Evolutionary conservation across 1,140 invertebrate genomes (phyloP), one percentile per base, ranked within the genome.

Genomic region (Neoseiulus cucumeris): DNA sequence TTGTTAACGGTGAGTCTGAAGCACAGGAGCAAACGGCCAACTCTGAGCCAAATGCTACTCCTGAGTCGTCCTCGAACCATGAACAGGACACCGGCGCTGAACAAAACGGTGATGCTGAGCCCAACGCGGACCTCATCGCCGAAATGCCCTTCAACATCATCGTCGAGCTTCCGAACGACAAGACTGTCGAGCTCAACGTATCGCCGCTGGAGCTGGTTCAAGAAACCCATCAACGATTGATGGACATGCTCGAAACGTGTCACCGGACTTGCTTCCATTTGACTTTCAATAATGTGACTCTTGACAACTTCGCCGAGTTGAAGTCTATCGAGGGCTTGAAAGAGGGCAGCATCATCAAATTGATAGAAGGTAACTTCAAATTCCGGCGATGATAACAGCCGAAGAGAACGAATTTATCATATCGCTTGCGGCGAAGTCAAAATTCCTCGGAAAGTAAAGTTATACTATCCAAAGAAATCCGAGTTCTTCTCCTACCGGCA

Each of bases 201-300:
- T 95, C 91, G 14, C 93, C 90, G 73, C 91, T 94, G 87, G 94
- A 98, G 75, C 77, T 98, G 42, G 92, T 98, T 0, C 94, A 98
- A 80, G 95, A 98, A 80, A 95, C 98, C 64, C 92, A 97, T 75
- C 93, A 97, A 76, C 79, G 97, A 64, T 77, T 98, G 7, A 95
- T 97, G 89, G 94, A 98, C 74, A 80, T 92, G 39, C 93, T 98
- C 76, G 93, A 98, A 73, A 96, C 92, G 0, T 98, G 94, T 73
- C 93, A 95, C 72, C 80, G 93, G 28, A 98, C 95, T 1, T 98
- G 94, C 74, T 98, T 98, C 75, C 94, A 92, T 0, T 79, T 98
- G 7, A 91, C 98, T 77, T 77, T 98, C 5, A 90, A 96, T 72
- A 89, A 89, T 9, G 84, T 85, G 64, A 93, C 89, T 2, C 78